These are phyloP conservation scores for Odontothrips loti DNA, from an alignment of 2,888 invertebrate species.

Conservation along the genomic window DNA sequence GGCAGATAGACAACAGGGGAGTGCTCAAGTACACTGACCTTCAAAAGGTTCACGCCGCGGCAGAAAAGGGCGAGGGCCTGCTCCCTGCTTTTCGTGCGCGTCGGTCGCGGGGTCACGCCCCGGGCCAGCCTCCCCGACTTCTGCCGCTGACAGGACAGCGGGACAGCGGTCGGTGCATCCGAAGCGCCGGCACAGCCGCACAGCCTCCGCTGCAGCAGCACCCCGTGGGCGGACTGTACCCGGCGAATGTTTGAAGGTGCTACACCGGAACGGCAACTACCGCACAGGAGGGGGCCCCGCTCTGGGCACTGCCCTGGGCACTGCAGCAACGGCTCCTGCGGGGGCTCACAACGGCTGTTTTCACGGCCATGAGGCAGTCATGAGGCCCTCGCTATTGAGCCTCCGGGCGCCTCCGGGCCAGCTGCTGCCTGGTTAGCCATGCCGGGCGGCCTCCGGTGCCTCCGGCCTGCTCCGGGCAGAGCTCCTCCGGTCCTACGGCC, in stretches of 20 bases:
- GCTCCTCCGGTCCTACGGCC: not conserved
- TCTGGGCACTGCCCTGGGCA: not conserved
- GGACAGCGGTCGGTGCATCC: too few relatives aligned
- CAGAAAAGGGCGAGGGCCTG: not conserved
- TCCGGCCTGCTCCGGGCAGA: too few relatives aligned
- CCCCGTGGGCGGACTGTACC: not conserved
- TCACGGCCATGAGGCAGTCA: constrained; percentile 7
- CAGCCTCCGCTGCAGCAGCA: not conserved
- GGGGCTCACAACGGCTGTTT: constrained; percentile 14
- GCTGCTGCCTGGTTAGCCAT: too few relatives aligned
- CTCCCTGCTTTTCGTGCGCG: not conserved
- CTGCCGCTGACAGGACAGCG: too few relatives aligned
- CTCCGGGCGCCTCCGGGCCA: too few relatives aligned
- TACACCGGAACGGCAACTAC: not conserved
- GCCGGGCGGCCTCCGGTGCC: too few relatives aligned
- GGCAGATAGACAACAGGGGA: not conserved
- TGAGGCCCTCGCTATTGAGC: not conserved
- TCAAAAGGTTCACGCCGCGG: not conserved
- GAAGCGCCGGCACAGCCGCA: too few relatives aligned
- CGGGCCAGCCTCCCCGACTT: too few relatives aligned
- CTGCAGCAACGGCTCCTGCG: not conserved
- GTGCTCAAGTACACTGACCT: constrained; percentile 21
- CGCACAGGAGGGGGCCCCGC: not conserved
- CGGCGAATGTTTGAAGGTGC: not conserved
- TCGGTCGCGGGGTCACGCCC: not conserved